phyloP scores from a whole-genome alignment of 2,888 invertebrate species.

The Phyllotreta cruciferae region DNA sequence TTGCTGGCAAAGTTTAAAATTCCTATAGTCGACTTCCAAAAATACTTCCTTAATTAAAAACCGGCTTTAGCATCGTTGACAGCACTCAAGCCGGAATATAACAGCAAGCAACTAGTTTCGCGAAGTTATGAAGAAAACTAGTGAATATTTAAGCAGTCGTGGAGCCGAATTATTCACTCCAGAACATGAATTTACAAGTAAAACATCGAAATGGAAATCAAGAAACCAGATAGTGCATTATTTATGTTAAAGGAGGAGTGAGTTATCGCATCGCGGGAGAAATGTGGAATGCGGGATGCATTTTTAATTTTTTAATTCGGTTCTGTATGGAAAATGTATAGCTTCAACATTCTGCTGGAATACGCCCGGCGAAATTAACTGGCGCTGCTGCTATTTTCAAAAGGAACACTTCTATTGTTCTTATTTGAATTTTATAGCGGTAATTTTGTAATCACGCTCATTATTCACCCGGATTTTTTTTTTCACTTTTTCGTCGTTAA shows the following conservation, averaged over 20 bases:
- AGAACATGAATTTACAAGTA: constrained; percentile 23
- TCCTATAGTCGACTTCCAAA: too few species aligned
- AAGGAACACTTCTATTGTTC: constrained; percentile 12
- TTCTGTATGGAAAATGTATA: constrained; percentile 20
- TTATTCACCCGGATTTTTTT: background rate
- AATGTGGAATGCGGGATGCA: constrained; percentile 22
- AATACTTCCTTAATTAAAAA: too few species aligned
- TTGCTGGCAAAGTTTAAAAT: too few species aligned
- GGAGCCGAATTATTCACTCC: constrained; percentile 15
- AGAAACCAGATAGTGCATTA: constrained; percentile 35
- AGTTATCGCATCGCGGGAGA: constrained; percentile 22
- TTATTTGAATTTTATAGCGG: constrained; percentile 11
- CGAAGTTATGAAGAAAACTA: constrained; percentile 15
- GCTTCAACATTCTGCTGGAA: constrained; percentile 6
- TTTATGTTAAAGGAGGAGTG: constrained; percentile 30
- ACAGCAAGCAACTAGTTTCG: too few species aligned
- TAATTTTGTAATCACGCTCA: constrained; percentile 7
- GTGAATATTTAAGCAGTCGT: constrained; percentile 14
- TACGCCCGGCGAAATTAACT: constrained; percentile 5
- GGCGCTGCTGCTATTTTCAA: constrained; percentile 8
- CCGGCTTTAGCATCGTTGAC: too few species aligned
- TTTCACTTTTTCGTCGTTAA: background rate
- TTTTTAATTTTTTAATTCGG: constrained; percentile 26
- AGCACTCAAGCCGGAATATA: too few species aligned
- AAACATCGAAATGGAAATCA: constrained; percentile 33